A percentile compares a stretch with the other conserved stretches of the same genome.
phyloP scores from a whole-genome alignment of 2,797 vertebrate genomes.

The Coluber constrictor region DNA sequence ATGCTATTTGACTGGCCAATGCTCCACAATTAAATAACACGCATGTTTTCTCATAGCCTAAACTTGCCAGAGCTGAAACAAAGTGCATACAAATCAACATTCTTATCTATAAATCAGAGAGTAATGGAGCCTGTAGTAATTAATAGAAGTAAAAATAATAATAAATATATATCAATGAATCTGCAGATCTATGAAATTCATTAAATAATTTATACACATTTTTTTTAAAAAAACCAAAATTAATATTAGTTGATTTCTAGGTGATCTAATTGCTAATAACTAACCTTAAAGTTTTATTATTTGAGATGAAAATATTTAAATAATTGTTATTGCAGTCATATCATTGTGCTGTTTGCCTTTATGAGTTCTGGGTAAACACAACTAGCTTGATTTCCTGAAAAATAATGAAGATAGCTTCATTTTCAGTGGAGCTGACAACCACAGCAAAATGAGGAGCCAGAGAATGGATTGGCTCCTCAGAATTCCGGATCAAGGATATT shows the following conservation, averaged over 20 bases:
- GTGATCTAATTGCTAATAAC: neutral
- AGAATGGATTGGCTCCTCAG: neutral
- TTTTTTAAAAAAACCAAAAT: neutral
- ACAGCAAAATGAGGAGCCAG: neutral
- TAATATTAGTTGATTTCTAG: neutral
- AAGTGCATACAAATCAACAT: slow-evolving; percentile 13
- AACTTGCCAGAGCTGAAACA: slow-evolving; percentile 85
- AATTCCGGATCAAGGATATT: neutral
- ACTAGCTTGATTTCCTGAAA: neutral
- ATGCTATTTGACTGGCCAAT: slow-evolving; percentile 94
- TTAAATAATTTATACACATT: neutral
- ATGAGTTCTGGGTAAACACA: neutral
- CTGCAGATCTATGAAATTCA: neutral
- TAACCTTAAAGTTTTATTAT: neutral
- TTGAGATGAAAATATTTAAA: neutral
- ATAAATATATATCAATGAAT: neutral
- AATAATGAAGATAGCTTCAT: neutral
- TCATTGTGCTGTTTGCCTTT: neutral
- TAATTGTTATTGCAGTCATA: neutral
- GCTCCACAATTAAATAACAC: slow-evolving; percentile 96
- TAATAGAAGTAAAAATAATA: neutral
- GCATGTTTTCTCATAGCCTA: slow-evolving; percentile 98
- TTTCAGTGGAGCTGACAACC: neutral
- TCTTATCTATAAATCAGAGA: neutral
- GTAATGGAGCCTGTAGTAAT: neutral